Evolutionary conservation across 2,113 vertebrate genomes (phyloP), one percentile per base, ranked within the genome.

Genomic region (Myiozetetes cayanensis): DNA sequence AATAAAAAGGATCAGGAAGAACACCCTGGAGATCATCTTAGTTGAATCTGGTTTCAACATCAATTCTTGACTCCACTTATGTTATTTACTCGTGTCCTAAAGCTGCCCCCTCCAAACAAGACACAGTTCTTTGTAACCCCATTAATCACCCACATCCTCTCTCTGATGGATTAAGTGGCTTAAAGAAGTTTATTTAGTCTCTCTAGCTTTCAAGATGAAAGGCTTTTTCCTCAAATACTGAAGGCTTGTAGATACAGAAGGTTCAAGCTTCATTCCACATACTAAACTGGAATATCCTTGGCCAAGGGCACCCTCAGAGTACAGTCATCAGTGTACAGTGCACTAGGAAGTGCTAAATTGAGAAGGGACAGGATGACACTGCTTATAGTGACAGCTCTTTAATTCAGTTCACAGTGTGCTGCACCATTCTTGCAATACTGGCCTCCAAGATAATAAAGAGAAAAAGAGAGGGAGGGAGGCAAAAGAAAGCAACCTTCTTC

Each of bases 1-100:
- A 89, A 92, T 94, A 93, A 95, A 94, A 93, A 92, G 39, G 56
- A 95, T 92, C 47, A 52, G 27, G 31, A 94, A 44, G 59, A 92
- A 93, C 86, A 90, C 50, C 31, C 59, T 86, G 72, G 79, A 88
- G 63, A 96, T 71, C 13, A 77, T 83, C 65, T 62, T 66, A 46
- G 53, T 27, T 47, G 23, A 86, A 77, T 92, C 86, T 96, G 75
- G 37, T 94, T 97, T 95, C 83, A 94, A 18, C 59, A 90, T 94
- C 83, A 94, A 5, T 88, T 92, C 55, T 13, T 74, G 72, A 80
- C 17, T 88, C 75, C 39, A 59, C 72, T 80, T 30, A 49, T 35
- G 53, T 80, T 96, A 74, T 68, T 92, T 59, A 66, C 18, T 80
- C 35, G 23, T 93, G 37, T 87, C 85, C 78, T 92, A 80, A 88